Percentiles rank a stretch among this genome's conserved stretches.
Evolutionary conservation across 2,113 vertebrate genomes (phyloP).

Genomic region (Phalacrocorax brasilianus): DNA sequence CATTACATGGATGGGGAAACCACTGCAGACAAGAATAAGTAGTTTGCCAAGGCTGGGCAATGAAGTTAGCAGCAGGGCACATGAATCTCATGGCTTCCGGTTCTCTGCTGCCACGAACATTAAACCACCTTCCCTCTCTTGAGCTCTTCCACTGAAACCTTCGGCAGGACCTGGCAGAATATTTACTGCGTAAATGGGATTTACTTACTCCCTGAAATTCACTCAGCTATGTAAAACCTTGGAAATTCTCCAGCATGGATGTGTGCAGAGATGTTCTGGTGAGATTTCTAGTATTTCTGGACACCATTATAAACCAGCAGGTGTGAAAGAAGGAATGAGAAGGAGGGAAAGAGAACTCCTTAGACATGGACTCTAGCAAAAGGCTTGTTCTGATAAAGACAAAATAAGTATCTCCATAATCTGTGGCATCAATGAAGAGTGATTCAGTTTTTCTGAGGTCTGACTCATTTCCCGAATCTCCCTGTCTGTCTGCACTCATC

Average conservation of each 20-base stretch:
- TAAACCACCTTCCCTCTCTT: not conserved
- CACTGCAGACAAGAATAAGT: not conserved
- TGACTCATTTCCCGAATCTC: not conserved
- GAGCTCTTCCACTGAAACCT: not conserved
- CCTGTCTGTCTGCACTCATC: not conserved
- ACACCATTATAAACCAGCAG: rapidly evolving
- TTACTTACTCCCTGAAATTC: not conserved
- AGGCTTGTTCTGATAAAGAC: not conserved
- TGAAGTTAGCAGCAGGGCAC: not conserved
- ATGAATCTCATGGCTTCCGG: not conserved
- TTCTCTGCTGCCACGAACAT: not conserved
- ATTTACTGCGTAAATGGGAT: not conserved
- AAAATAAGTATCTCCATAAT: not conserved
- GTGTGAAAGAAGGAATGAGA: not conserved
- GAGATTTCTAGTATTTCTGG: not conserved
- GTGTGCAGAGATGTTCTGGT: not conserved
- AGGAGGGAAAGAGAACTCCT: not conserved
- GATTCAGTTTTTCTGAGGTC: not conserved
- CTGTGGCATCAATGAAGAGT: not conserved
- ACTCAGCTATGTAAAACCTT: rapidly evolving
- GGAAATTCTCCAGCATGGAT: not conserved
- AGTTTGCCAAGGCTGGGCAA: not conserved
- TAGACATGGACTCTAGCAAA: not conserved
- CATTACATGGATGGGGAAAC: not conserved
- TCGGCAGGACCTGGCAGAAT: not conserved